These are phyloP conservation scores for Lichenostomus cassidix DNA, from an alignment of 2,113 vertebrate species.

Conservation along the genomic window DNA sequence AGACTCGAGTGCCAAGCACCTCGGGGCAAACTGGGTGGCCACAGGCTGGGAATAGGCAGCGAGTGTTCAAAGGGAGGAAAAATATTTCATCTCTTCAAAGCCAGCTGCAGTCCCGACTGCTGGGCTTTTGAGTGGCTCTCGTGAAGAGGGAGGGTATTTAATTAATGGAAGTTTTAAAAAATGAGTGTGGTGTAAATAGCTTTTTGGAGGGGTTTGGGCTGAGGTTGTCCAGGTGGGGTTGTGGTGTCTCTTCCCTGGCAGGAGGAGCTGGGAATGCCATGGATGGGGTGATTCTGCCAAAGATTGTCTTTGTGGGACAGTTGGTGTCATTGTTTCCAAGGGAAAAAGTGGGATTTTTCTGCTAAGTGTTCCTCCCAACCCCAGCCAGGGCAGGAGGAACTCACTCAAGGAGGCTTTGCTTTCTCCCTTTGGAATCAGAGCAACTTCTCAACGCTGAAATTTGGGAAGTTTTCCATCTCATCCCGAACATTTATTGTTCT, in stretches of 20 bases:
- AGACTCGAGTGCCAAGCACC: neutral
- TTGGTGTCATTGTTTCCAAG: neutral
- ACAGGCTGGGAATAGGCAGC: neutral
- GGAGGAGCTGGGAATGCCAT: accelerated
- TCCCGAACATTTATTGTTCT: neutral
- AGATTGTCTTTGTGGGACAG: neutral
- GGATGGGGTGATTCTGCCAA: neutral
- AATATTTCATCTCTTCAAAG: slow-evolving; percentile 28
- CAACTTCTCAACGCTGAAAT: neutral
- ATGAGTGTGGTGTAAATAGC: neutral
- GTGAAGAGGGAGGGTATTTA: neutral
- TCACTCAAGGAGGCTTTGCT: neutral
- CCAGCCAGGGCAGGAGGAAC: neutral
- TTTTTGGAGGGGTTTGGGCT: neutral
- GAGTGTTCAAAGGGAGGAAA: slow-evolving; percentile 27
- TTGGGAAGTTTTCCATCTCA: neutral
- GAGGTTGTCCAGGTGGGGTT: neutral
- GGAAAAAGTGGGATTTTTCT: neutral
- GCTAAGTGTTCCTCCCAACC: neutral
- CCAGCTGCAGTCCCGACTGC: neutral
- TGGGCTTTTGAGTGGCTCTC: neutral
- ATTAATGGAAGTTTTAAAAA: neutral
- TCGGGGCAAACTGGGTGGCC: slow-evolving; percentile 44
- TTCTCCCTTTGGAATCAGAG: neutral
- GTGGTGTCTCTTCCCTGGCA: neutral